Conservation (phyloP, 2,888 invertebrate genomes). For the Apeira syringaria region DNA sequence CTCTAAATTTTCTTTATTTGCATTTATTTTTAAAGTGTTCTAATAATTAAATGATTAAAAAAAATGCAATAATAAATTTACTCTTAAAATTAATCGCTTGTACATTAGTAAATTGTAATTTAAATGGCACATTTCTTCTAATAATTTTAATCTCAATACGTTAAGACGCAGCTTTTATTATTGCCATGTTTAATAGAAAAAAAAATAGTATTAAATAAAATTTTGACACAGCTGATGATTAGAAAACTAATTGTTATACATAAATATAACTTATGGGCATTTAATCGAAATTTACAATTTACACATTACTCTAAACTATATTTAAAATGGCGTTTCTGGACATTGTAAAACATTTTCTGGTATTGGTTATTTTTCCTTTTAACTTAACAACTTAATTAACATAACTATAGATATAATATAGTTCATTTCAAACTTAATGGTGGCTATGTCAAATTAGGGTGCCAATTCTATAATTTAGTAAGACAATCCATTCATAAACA, state of each 20-base stretch:
- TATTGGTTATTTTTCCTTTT: constrained; percentile 1
- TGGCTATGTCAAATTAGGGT: too few relatives aligned
- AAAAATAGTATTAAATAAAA: constrained; percentile 54
- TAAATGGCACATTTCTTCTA: constrained; percentile 57
- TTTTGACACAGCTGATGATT: constrained; percentile 57
- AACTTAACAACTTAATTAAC: too few relatives aligned
- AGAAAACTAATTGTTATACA: constrained; percentile 47
- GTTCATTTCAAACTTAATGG: too few relatives aligned
- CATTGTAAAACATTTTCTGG: not conserved
- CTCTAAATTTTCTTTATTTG: constrained; percentile 70
- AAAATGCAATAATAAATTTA: constrained; percentile 60
- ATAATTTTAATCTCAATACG: constrained; percentile 63
- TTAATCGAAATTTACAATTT: constrained; percentile 15
- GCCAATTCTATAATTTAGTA: too few relatives aligned
- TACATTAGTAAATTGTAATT: constrained; percentile 63
- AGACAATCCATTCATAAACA: too few relatives aligned
- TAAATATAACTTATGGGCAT: constrained; percentile 4
- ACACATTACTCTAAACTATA: not conserved
- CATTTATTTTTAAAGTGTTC: constrained; percentile 67
- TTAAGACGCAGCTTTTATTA: constrained; percentile 65
- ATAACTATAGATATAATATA: too few relatives aligned
- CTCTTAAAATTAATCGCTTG: constrained; percentile 64
- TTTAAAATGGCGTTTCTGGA: constrained; percentile 1
- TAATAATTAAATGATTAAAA: constrained; percentile 41
- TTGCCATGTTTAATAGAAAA: constrained; percentile 51